Base-by-base conservation (phyloP, 2,888 invertebrate genomes). In the Sarcophaga variegata region DNA sequence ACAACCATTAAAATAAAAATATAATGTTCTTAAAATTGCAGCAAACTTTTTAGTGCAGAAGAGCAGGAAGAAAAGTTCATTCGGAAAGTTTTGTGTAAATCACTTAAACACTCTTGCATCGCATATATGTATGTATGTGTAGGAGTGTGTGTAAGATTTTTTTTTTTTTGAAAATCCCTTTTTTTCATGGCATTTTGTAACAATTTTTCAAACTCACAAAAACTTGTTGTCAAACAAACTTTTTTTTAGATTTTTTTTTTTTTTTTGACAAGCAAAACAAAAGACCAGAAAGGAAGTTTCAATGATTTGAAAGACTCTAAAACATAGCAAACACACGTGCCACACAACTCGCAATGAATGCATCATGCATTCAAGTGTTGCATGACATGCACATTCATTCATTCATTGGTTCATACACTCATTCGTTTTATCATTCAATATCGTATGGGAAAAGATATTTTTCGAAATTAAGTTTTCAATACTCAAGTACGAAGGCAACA, bases 171-270 rank as follows among this genome's bases (percentile, higher is more conserved):
- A 69, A 45, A n/a, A 60, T 66, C 72, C 5, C 6, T 69, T 75
- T 45, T 71, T 77, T 12, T n/a, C n/a, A n/a, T 72, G 37, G 8
- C 17, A 27, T 74, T 74, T 67, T 74, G 81, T 63, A 78, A 81
- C 79, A 72, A 79, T 84, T 84, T 84, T 81, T 76, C 84, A 79
- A 76, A 76, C 80, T 71, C 76, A 67, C 62, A 80, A 66, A 27
- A 85, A 85, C 70, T 84, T 87, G 64, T 63, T 81, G 75, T 76
- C 79, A 76, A 84, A 81, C 76, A 87, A 87, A 87, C 78, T 82
- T 87, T 77, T 54, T 37, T 37, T 37, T 37, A 87, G 84, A 87
- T 75, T 82, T 87, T 77, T 54, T 37, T 37, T 37, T 37, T 37
- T 12, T 54, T 54, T 54, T 54, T 74, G 20, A 47, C 59, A 82